These are phyloP conservation scores for Misgurnus mizolepis DNA, from an alignment of 2,113 vertebrate species.

Conservation along the genomic window DNA sequence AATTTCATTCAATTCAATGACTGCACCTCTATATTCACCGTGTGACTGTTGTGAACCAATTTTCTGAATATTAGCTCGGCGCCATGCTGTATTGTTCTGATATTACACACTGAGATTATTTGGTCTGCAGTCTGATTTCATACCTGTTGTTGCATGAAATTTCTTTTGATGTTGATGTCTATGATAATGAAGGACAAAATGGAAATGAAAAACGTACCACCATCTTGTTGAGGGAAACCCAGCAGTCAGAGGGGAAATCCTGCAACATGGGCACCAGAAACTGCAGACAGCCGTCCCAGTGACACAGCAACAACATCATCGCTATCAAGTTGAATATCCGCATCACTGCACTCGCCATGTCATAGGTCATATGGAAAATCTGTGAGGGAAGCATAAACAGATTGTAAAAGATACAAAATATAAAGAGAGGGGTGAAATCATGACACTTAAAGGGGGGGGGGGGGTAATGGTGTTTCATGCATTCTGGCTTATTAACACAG, in stretches of 20 bases:
- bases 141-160: too few species aligned
- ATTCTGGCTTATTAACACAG: too few species aligned
- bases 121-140: background rate
- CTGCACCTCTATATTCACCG: background rate
- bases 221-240: constrained; percentile 98
- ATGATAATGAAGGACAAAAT: background rate
- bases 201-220: constrained; percentile 76
- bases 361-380: constrained; percentile 99
- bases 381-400: constrained; percentile 55
- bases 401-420: too few species aligned
- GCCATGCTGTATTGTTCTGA: constrained; percentile 6
- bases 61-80: constrained; percentile 13
- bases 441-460: too few species aligned
- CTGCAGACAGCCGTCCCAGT: constrained; percentile 98
- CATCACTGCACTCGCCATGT: constrained; percentile 95
- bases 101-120: constrained; percentile 14
- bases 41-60: constrained; percentile 31
- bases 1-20: constrained; percentile 34
- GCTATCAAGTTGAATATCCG: constrained; percentile 94
- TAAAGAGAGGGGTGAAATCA: too few species aligned
- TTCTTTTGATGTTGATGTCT: too few species aligned
- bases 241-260: constrained; percentile 94
- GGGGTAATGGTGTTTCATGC: too few species aligned
- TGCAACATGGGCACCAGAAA: constrained; percentile 98
- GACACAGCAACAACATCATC: constrained; percentile 96